A percentile compares a stretch with the other conserved stretches of the same genome.
These are phyloP conservation scores for Chascanopsetta lugubris DNA, from an alignment of 2,113 vertebrate species.

Conservation along the genomic window DNA sequence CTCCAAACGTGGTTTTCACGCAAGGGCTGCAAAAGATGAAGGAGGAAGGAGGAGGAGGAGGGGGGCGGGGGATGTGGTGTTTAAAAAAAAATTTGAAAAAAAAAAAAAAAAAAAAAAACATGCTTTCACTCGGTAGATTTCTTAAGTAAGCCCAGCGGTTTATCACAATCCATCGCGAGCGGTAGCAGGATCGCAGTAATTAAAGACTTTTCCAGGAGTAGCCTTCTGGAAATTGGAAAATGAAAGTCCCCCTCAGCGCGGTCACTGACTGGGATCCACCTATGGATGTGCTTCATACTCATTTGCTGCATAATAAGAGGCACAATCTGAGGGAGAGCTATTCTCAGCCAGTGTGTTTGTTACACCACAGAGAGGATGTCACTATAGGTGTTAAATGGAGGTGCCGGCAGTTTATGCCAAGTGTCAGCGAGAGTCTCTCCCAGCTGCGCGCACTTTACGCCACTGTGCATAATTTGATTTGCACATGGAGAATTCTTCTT, in stretches of 20 bases:
- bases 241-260: constrained; percentile 57
- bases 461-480: constrained; percentile 47
- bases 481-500: constrained; percentile 19
- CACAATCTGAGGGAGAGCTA: constrained; percentile 25
- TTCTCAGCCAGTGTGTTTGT: constrained; percentile 45
- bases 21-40: constrained; percentile 67
- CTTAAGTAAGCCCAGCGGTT: constrained; percentile 72
- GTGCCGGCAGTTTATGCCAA: constrained; percentile 29
- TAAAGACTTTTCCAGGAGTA: constrained; percentile 76
- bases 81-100: too few species aligned
- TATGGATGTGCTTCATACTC: constrained; percentile 50
- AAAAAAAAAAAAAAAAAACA: constrained; percentile 23
- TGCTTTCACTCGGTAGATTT: constrained; percentile 73
- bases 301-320: constrained; percentile 41
- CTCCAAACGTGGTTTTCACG: constrained; percentile 78
- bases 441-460: constrained; percentile 7
- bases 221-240: constrained; percentile 73
- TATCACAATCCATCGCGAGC: constrained; percentile 77
- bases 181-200: constrained; percentile 71
- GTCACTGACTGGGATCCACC: constrained; percentile 52
- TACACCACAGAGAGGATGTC: constrained; percentile 17
- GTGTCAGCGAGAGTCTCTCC: constrained; percentile 7
- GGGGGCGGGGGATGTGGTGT: neutral
- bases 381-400: constrained; percentile 7
- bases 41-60: too few species aligned